Evolutionary conservation across 2,113 vertebrate species (phyloP), one percentile per base, ranked within the genome.

Genomic region (Peromyscus leucopus): DNA sequence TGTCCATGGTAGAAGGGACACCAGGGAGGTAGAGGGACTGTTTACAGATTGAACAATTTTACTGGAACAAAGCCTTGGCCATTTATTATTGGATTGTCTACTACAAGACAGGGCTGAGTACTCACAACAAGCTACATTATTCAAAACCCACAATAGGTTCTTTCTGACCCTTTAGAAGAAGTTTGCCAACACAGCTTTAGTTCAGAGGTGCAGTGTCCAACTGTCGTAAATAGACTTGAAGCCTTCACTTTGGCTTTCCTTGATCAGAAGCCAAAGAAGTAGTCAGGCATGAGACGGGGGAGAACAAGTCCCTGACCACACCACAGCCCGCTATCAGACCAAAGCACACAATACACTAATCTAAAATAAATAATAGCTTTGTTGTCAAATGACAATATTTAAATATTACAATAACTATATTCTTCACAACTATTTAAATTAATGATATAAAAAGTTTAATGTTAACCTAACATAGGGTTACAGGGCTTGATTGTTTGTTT

Each of bases 221-320:
- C 55, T 46, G 17, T 59, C 51, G 90, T 55, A 74, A 96, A 93
- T n/a, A 93, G 90, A 91, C 28, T n/a, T 19, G 26, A 21, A 96
- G 95, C 3, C 78, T 89, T 59, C 82, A 22, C 90, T 22, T 63
- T 61, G 82, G 61, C 65, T 69, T 93, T 89, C 88, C 51, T 79
- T 85, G 39, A 85, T 74, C 59, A 46, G 55, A 93, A 93, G 31
- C 2, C 84, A 90, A 80, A 63, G 79, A 91, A 86, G 84, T 19
- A 74, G 21, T 10, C 31, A 63, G 8, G 2, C 61, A 69, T 13
- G 61, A 88, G 31, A 24, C 74, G n/a, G 6, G 8, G 39, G 61
- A 90, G 74, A 87, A 17, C 7, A 21, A 80, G 2, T 28, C 8
- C 42, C 78, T 10, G 55, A 3, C 42, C 51, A 65, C 36, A 55